Percentiles rank a stretch among this genome's conserved stretches.
phyloP scores from a whole-genome alignment of 2,888 invertebrate genomes.

The Tryphoninae sp. region DNA sequence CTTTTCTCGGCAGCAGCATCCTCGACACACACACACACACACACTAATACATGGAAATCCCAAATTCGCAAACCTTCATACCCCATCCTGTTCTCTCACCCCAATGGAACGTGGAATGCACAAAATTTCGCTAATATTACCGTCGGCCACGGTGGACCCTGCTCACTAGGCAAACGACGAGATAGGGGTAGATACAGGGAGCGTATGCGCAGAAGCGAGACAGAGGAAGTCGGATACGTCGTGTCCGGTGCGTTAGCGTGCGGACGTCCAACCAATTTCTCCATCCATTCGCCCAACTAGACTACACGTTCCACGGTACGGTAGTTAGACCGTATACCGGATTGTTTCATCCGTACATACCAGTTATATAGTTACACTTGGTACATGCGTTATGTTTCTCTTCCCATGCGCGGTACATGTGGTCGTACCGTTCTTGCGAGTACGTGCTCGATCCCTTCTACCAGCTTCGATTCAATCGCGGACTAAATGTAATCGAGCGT shows the following conservation, averaged over 20 bases:
- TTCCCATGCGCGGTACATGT: slow-evolving; percentile 9
- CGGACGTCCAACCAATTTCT: slow-evolving; percentile 53
- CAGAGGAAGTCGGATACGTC: slow-evolving; percentile 7
- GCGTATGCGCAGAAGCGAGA: neutral
- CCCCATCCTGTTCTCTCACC: slow-evolving; percentile 34
- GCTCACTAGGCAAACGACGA: slow-evolving; percentile 40
- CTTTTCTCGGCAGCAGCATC: slow-evolving; percentile 25
- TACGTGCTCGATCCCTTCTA: slow-evolving; percentile 18
- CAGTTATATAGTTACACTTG: neutral
- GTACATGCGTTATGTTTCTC: neutral
- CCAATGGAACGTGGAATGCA: slow-evolving; percentile 72
- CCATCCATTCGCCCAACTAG: slow-evolving; percentile 51
- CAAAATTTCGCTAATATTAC: slow-evolving; percentile 77
- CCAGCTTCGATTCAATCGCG: slow-evolving; percentile 16
- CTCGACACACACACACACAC: neutral
- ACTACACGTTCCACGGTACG: slow-evolving; percentile 3
- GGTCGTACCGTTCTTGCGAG: slow-evolving; percentile 20
- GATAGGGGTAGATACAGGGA: no score
- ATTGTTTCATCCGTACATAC: slow-evolving; percentile 7
- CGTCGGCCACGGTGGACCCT: slow-evolving; percentile 49
- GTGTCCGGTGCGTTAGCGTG: slow-evolving; percentile 16
- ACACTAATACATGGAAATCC: neutral
- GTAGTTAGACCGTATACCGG: slow-evolving; percentile 1
- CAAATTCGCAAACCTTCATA: slow-evolving; percentile 21
- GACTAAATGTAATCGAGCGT: neutral